A percentile compares a stretch with the other conserved stretches of the same genome.
Conservation (phyloP, 2,113 vertebrate genomes). For the Platysternon megacephalum region DNA sequence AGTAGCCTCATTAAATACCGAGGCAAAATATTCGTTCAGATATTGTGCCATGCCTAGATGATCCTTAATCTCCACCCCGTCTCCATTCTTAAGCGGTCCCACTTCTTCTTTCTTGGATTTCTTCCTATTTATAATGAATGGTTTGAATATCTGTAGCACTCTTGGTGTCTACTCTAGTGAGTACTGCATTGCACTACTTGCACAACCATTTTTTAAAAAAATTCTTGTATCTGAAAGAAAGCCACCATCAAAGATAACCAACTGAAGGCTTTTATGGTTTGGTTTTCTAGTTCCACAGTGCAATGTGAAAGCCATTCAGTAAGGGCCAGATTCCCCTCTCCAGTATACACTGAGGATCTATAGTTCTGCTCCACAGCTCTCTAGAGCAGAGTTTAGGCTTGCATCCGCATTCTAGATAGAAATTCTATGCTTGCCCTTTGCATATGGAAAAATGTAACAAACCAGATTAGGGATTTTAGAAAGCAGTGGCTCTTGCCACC, state of each 20-base stretch:
- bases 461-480: background rate
- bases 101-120: too few relatives aligned
- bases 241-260: background rate
- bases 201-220: accelerated
- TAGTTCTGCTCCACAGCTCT: background rate
- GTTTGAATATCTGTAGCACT: background rate
- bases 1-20: too few relatives aligned
- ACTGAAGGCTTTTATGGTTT: background rate
- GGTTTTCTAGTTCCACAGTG: background rate
- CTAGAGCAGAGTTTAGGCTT: background rate
- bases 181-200: background rate
- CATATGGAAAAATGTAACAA: background rate
- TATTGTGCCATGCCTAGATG: too few relatives aligned
- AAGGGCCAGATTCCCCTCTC: accelerated
- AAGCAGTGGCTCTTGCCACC: background rate
- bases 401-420: background rate
- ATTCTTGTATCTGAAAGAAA: background rate
- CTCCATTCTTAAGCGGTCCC: too few relatives aligned
- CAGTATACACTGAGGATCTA: background rate
- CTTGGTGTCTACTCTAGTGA: background rate
- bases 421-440: background rate
- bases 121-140: too few relatives aligned
- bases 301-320: background rate
- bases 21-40: too few relatives aligned
- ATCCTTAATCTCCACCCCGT: too few relatives aligned